phyloP scores from a whole-genome alignment of 1,140 invertebrate genomes.

The Drosophila parabipectinata region DNA sequence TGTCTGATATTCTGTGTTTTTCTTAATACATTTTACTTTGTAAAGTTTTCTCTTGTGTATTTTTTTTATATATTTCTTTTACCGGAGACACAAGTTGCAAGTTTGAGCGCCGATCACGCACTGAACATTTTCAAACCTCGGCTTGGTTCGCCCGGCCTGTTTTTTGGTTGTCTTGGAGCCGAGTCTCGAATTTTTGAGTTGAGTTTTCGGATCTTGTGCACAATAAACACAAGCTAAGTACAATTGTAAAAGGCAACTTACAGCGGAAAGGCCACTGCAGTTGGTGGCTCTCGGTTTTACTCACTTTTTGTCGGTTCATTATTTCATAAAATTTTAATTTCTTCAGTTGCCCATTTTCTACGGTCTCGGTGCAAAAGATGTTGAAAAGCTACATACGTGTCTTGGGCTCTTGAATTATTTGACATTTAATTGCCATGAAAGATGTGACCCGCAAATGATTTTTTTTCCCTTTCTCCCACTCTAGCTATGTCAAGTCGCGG shows the following conservation, averaged over 20 bases:
- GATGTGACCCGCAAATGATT: conserved; percentile 17
- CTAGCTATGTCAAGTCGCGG: not conserved
- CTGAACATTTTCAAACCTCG: conserved; percentile 45
- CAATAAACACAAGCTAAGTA: conserved; percentile 19
- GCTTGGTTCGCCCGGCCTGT: conserved; percentile 25
- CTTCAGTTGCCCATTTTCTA: conserved; percentile 28
- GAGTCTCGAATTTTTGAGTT: conserved; percentile 1
- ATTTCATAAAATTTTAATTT: conserved; percentile 61
- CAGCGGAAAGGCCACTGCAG: conserved; percentile 44
- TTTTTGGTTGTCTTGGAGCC: conserved; percentile 4
- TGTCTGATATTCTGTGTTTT: conserved; percentile 6
- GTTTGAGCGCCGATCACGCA: conserved; percentile 72
- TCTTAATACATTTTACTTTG: not conserved
- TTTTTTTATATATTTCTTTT: conserved; percentile 7
- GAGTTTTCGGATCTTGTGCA: conserved; percentile 31
- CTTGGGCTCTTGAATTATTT: conserved; percentile 45
- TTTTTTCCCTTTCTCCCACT: not conserved
- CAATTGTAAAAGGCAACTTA: conserved; percentile 30
- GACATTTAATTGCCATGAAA: conserved; percentile 50
- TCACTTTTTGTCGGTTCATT: conserved; percentile 53
- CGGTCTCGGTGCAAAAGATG: conserved; percentile 48
- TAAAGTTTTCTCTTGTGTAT: not conserved
- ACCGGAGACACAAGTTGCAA: conserved; percentile 55
- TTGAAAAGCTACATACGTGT: conserved; percentile 48
- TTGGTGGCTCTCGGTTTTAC: conserved; percentile 36